phyloP scores from a whole-genome alignment of 2,888 invertebrate genomes.

The Podotricha telesiphe region DNA sequence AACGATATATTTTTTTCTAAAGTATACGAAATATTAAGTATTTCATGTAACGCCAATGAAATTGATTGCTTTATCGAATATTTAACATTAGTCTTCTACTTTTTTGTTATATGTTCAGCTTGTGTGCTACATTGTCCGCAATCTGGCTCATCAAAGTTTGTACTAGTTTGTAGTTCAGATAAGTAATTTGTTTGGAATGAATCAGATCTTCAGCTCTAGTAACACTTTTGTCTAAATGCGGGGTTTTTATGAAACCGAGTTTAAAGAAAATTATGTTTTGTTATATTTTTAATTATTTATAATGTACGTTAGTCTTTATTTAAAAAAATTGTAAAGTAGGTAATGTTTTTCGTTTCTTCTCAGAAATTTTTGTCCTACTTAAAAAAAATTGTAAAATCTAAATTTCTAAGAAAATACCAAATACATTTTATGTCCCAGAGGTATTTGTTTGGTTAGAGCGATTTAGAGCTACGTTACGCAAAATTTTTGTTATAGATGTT shows the following conservation, averaged over 20 bases:
- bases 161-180: slow-evolving; percentile 39
- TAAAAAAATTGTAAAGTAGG: neutral
- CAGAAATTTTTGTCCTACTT: neutral
- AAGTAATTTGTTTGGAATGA: slow-evolving; percentile 42
- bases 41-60: neutral
- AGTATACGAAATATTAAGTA: neutral
- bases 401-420: no score
- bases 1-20: neutral
- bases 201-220: slow-evolving; percentile 41
- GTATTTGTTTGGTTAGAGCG: no score
- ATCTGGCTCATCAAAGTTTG: slow-evolving; percentile 40
- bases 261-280: slow-evolving; percentile 33
- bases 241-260: slow-evolving; percentile 36
- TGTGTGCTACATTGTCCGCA: slow-evolving; percentile 24
- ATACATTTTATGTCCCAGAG: no score
- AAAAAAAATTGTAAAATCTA: neutral
- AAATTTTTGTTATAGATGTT: no score
- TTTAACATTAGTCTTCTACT: slow-evolving; percentile 10
- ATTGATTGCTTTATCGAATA: slow-evolving; percentile 7
- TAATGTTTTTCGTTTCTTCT: neutral
- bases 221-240: slow-evolving; percentile 40
- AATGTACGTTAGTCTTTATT: slow-evolving; percentile 6
- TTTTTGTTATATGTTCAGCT: slow-evolving; percentile 20
- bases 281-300: slow-evolving; percentile 20
- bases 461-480: no score